Base-by-base conservation (phyloP, 2,113 vertebrate genomes). In the Gorsachius goisagi region DNA sequence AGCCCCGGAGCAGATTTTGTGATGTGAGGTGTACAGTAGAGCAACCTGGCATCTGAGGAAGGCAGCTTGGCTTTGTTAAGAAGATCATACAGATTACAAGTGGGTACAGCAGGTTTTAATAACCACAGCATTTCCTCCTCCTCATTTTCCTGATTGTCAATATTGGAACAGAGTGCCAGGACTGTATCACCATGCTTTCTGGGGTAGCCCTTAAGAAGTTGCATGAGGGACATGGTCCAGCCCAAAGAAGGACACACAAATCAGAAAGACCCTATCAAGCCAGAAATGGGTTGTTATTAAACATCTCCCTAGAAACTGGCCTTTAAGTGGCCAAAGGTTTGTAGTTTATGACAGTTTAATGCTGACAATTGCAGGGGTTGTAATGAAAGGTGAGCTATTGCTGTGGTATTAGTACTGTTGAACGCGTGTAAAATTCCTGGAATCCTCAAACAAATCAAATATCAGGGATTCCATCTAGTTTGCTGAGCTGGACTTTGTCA, bases 11-110 rank as follows among this genome's bases (percentile, higher is more conserved):
- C 66, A 83, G 37, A 66, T 88, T 89, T 79, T 17, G 12, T 85
- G 52, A 59, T 0, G 2, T 9, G 33, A 93, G 64, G 84, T 75
- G 32, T 49, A 88, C 24, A 16, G 49, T 16, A 58, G 39, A 85
- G 53, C 32, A 83, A 69, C n/a, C 41, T 88, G 89, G 58, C 74
- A 89, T 60, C 77, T 3, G 2, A 94, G 32, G 52, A 82, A 89
- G 66, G 71, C 87, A 91, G 62, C 58, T 90, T 94, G 91, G 80
- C 23, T 91, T 93, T 73, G 60, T 85, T 94, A 85, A 69, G 85
- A 59, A 83, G 81, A 91, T 91, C 74, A 91, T 49, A 82, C 24
- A 45, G 62, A 49, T 60, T 79, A 68, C 49, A 87, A 91, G 39
- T 45, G 66, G n/a, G 52, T 95, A 53, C 71, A 95, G 64, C 37